Evolutionary conservation across 2,797 vertebrate genomes (phyloP), one percentile per base, ranked within the genome.

Genomic region (Sparidentex hasta): DNA sequence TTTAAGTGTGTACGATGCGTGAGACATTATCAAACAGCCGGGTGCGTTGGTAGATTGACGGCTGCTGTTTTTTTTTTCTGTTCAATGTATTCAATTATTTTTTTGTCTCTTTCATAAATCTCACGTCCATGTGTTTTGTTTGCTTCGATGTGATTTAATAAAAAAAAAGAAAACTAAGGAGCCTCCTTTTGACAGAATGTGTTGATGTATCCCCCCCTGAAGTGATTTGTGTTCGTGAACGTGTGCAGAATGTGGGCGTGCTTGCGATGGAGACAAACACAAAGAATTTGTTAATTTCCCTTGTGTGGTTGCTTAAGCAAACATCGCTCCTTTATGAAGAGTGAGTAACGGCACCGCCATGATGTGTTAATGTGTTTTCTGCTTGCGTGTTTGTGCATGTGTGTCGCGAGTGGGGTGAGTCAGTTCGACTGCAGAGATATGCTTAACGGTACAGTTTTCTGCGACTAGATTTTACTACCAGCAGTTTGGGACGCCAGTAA

Each of bases 271-370:
- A 71, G 21, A 50, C 16, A 57, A 52, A 56, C 71, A 63, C 62
- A 84, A 83, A 86, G 73, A 83, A 63, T 55, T 50, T 33, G 73
- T 93, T 93, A 88, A 95, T 95, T 95, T 95, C 90, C 93, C 92
- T 85, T 86, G 80, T 80, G 91, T 21, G 80, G 91, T 85, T 84
- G 76, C 92, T 92, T 93, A 93, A 93, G 88, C 78, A 94, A 94
- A 94, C 91, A 89, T 67, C 65, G 78, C 48, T 61, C 72, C 82
- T 89, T 90, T 86, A 81, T 87, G 79, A 87, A 81, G 74, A 77
- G 51, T 87, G 88, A 90, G 80, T 84, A 88, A 89, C 65, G 44
- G 65, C 61, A 43, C 70, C 66, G 56, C 80, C 4, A 17, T 61
- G 61, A 76, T 61, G 84, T 88, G 79, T 82, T 85, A 81, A 81